These are phyloP conservation scores for Molossus alvarezi DNA, from an alignment of 2,797 vertebrate species.

Conservation along the genomic window DNA sequence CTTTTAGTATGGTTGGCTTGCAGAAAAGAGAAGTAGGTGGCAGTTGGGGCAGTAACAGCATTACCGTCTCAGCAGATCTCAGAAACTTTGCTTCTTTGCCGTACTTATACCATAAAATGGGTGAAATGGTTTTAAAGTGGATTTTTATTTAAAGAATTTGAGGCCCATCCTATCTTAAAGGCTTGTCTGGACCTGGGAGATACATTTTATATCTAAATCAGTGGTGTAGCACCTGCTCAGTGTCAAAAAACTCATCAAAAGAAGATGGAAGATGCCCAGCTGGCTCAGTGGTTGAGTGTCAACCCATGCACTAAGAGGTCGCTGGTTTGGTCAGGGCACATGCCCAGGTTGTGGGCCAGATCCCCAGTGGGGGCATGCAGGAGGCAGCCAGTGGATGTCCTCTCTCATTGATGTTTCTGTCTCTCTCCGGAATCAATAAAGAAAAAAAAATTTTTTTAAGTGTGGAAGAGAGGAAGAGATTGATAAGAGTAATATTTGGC, in stretches of 20 bases:
- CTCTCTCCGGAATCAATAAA: no score
- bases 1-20: neutral
- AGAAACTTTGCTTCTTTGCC: constrained; percentile 31
- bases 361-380: no score
- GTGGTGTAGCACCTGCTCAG: neutral
- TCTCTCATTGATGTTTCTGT: no score
- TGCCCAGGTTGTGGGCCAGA: no score
- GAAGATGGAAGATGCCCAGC: neutral
- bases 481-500: neutral
- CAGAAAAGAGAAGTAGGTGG: neutral
- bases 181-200: neutral
- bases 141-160: neutral
- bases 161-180: neutral
- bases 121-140: constrained; percentile 28
- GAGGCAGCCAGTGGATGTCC: no score
- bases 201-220: neutral
- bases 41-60: neutral
- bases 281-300: no score
- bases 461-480: neutral
- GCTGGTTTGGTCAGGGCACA: no score
- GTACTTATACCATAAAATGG: neutral
- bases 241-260: constrained; percentile 26
- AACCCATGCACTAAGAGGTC: no score
- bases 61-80: constrained; percentile 14
- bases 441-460: no score